Evolutionary conservation across 2,797 vertebrate species (phyloP).

Genomic region (Mastacembelus armatus): DNA sequence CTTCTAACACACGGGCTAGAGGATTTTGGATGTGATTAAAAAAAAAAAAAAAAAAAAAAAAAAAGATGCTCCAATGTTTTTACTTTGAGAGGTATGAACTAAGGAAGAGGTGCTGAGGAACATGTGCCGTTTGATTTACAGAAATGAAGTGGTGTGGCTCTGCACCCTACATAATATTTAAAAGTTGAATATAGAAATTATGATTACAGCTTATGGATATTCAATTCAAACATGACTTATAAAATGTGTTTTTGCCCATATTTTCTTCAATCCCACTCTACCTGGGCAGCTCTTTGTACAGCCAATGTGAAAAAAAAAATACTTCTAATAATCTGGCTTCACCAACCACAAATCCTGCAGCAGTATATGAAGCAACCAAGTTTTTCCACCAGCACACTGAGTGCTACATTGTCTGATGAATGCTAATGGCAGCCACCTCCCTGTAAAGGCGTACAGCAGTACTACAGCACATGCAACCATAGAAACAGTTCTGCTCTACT

Average conservation of each 20-base stretch:
- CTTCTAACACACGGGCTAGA: conserved; percentile 66
- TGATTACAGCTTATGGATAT: conserved; percentile 13
- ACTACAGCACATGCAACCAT: conserved; percentile 79
- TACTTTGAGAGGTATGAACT: conserved; percentile 48
- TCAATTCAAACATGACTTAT: conserved; percentile 29
- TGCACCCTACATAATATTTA: conserved; percentile 25
- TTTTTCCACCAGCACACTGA: conserved; percentile 64
- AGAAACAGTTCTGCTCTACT: conserved; percentile 83
- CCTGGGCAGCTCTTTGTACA: conserved; percentile 20
- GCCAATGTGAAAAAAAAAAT: conserved; percentile 28
- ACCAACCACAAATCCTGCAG: conserved; percentile 56
- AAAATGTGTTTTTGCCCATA: conserved; percentile 26
- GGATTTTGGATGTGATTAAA: conserved; percentile 44
- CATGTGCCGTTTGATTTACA: conserved; percentile 27
- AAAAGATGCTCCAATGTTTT: conserved; percentile 46
- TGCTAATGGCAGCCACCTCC: conserved; percentile 78
- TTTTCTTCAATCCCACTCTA: conserved; percentile 20
- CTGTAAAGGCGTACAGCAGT: conserved; percentile 71
- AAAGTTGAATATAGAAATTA: conserved; percentile 29
- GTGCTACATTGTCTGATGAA: conserved; percentile 74
- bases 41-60: conserved; percentile 38
- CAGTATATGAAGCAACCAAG: conserved; percentile 72
- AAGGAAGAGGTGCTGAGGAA: conserved; percentile 13
- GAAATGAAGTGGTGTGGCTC: conserved; percentile 22
- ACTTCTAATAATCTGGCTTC: conserved; percentile 53